Base-by-base conservation (phyloP, 2,797 vertebrate genomes). In the Crocodylus rhombifer region DNA sequence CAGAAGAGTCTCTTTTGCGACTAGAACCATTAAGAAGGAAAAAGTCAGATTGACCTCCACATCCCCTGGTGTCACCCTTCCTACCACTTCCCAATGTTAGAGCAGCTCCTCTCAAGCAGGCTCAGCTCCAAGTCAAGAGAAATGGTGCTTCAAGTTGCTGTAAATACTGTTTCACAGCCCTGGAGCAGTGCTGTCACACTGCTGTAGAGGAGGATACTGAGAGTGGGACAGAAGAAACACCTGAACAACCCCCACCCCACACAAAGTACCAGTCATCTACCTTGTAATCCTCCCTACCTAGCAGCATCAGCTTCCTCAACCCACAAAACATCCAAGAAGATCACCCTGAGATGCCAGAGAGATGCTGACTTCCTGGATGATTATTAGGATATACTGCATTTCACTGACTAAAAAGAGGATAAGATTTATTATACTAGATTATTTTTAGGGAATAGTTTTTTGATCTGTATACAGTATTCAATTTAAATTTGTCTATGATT, bases 191-290 rank as follows among this genome's bases (percentile, higher is more conserved):
- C 58, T 84, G 55, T 62, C 10, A 51, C 61, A 26, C 61, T 86
- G 17, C 73, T 89, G 60, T 21, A 18, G 30, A 25, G 63, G n/a
- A 67, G n/a, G 87, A 12, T 62, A 77, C 23, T 2, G 12, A 7
- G 63, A 55, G 42, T 77, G 21, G 23, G 56, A 58, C 33, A 89
- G 82, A n/a, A 65, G 73, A 0, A 0, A 83, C 2, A 78, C 4
- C 17, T 2, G 23, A 36, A 65, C 12, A 30, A 25, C 56, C 28
- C 23, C 14, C 18, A 80, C 3, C 10, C 18, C 4, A 6, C 2
- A 26, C 25, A 17, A 69, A 79, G 61, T 62, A 13, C 14, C 25
- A 83, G 55, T 23, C 89, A 28, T 18, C 57, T 26, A 62, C 73
- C 63, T 77, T 57, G 23, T 21, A 65, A 36, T 5, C 7, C 51